phyloP scores from a whole-genome alignment of 2,113 vertebrate species.

The Canis aureus region DNA sequence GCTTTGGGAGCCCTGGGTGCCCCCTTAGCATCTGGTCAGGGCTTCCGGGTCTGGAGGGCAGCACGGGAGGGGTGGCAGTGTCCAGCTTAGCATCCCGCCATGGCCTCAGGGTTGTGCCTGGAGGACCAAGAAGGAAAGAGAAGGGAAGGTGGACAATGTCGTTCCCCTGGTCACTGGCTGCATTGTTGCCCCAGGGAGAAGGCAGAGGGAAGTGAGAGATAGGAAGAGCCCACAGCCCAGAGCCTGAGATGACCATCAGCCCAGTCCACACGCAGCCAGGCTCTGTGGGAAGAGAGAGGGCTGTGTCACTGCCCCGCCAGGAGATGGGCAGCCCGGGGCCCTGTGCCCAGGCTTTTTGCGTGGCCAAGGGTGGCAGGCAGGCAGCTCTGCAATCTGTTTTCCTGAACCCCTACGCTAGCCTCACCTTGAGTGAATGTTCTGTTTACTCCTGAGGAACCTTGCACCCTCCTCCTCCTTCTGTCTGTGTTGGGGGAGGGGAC shows the following conservation, averaged over 20 bases:
- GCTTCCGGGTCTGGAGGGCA: constrained; percentile 82
- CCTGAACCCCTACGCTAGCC: too few relatives aligned
- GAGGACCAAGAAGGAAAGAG: constrained; percentile 52
- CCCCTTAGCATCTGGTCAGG: constrained; percentile 89
- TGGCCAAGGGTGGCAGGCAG: neutral
- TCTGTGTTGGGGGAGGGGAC: neutral
- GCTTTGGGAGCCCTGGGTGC: constrained; percentile 83
- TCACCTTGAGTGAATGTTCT: neutral
- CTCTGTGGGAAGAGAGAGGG: neutral
- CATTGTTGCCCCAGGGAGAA: neutral
- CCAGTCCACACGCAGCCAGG: neutral
- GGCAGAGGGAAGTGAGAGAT: neutral
- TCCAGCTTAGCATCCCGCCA: neutral
- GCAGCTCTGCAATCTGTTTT: neutral
- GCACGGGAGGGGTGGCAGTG: constrained; percentile 52
- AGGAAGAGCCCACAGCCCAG: neutral
- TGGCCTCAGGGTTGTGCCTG: constrained; percentile 81
- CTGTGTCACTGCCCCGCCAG: neutral
- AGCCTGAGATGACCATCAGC: neutral
- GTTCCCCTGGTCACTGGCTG: neutral
- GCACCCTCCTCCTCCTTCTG: rapidly evolving
- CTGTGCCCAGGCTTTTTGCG: neutral
- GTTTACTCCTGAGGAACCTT: neutral
- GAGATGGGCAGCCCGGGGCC: too few relatives aligned
- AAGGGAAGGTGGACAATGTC: neutral